phyloP scores from a whole-genome alignment of 2,888 invertebrate genomes.

The Ormia ochracea region DNA sequence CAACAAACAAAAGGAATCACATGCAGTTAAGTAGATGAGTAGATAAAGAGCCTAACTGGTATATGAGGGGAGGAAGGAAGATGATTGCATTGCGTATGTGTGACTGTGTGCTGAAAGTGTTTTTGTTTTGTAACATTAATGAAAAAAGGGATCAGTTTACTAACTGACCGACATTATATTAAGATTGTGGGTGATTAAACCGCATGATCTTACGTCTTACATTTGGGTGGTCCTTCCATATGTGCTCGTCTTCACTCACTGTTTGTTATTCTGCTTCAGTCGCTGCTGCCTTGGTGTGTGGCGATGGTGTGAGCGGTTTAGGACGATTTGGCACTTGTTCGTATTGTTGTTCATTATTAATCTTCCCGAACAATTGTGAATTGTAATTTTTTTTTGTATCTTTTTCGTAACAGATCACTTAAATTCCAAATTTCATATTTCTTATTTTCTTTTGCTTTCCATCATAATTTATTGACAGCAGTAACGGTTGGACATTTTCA shows the following conservation, averaged over 20 bases:
- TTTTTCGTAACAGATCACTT: conserved; percentile 26
- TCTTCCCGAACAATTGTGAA: not conserved
- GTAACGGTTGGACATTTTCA: conserved; percentile 29
- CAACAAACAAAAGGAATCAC: conserved; percentile 42
- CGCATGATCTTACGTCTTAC: conserved; percentile 46
- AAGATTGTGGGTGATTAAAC: conserved; percentile 66
- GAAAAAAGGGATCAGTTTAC: conserved; percentile 55
- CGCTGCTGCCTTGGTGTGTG: not conserved
- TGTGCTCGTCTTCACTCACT: conserved; percentile 6
- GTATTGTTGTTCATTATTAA: conserved; percentile 7
- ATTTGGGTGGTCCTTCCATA: conserved; percentile 55
- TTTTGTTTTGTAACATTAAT: conserved; percentile 18
- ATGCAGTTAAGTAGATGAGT: conserved; percentile 52
- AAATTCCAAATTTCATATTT: conserved; percentile 28
- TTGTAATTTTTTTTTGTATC: not conserved
- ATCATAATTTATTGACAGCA: conserved; percentile 25
- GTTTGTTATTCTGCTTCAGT: not conserved
- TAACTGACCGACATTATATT: conserved; percentile 65
- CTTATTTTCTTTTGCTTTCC: not conserved
- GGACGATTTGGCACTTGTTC: conserved; percentile 42
- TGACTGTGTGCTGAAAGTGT: not conserved
- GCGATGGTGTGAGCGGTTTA: conserved; percentile 17
- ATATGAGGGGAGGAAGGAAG: not conserved
- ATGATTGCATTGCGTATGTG: not conserved
- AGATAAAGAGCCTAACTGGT: conserved; percentile 31